Evolutionary conservation across 2,113 vertebrate genomes (phyloP).

Genomic region (Cnemophilus loriae): DNA sequence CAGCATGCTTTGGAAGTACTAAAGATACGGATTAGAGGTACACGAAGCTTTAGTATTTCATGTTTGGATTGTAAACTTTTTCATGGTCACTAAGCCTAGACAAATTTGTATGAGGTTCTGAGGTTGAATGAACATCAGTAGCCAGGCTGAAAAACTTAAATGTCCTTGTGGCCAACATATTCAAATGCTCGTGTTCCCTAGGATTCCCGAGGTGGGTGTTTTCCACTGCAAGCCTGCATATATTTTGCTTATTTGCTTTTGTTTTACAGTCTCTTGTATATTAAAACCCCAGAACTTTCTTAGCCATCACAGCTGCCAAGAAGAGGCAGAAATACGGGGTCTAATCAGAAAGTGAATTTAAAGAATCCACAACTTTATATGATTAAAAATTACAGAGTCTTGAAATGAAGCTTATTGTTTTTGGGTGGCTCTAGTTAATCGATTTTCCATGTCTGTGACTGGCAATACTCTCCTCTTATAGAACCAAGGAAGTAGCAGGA

Average conservation of each 20-base stretch:
- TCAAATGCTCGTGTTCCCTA: background rate
- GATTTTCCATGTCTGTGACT: background rate
- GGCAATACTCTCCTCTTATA: background rate
- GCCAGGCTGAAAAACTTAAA: background rate
- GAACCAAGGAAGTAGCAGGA: background rate
- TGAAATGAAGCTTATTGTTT: background rate
- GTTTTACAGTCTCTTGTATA: background rate
- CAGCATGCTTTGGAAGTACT: background rate
- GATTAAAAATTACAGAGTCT: background rate
- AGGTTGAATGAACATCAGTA: background rate
- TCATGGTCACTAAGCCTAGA: background rate
- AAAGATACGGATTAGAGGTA: background rate
- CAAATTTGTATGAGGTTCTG: background rate
- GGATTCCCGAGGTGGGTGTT: background rate
- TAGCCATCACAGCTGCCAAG: background rate
- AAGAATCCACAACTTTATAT: background rate
- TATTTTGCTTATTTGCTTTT: background rate
- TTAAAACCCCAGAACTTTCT: background rate
- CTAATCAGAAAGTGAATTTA: background rate
- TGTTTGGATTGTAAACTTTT: background rate
- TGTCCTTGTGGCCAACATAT: background rate
- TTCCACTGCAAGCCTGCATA: background rate
- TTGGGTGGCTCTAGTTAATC: background rate
- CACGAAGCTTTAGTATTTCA: background rate
- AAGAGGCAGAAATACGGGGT: background rate